phyloP scores from a whole-genome alignment of 2,888 invertebrate genomes.

The Caenorhabditis plicata region DNA sequence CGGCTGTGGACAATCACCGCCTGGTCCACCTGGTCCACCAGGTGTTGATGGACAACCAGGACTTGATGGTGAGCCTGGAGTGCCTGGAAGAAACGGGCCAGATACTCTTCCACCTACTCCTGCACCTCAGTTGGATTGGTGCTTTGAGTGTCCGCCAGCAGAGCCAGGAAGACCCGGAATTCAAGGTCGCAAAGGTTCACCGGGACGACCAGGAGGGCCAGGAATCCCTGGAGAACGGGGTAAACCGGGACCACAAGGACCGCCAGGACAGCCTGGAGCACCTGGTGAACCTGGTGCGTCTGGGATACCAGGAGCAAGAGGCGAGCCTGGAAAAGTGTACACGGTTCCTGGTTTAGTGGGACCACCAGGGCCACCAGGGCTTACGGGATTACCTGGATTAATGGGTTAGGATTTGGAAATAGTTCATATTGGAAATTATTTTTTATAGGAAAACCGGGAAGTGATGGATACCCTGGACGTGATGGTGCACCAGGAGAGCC shows the following conservation, averaged over 20 bases:
- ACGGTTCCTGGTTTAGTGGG: slow-evolving; percentile 25
- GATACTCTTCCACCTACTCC: slow-evolving; percentile 44
- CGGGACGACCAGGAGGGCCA: slow-evolving; percentile 38
- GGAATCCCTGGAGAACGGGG: slow-evolving; percentile 45
- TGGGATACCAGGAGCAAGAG: slow-evolving; percentile 36
- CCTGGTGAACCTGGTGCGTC: slow-evolving; percentile 29
- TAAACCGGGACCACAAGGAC: slow-evolving; percentile 22
- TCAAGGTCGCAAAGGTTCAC: slow-evolving; percentile 42
- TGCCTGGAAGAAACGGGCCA: slow-evolving; percentile 47
- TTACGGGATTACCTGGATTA: slow-evolving; percentile 39
- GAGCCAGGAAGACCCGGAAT: slow-evolving; percentile 52
- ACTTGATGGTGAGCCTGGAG: slow-evolving; percentile 46
- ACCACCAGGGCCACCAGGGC: slow-evolving; percentile 41
- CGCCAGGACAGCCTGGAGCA: slow-evolving; percentile 25
- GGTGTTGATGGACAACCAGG: slow-evolving; percentile 54
- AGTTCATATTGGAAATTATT: background rate
- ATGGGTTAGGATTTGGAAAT: slow-evolving; percentile 16
- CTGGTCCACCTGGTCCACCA: slow-evolving; percentile 53
- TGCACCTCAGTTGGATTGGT: slow-evolving; percentile 47
- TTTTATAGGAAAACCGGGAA: slow-evolving; percentile 40
- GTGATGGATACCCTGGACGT: slow-evolving; percentile 38
- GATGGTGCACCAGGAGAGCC: slow-evolving; percentile 42
- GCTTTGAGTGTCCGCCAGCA: slow-evolving; percentile 55
- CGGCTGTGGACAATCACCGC: slow-evolving; percentile 41
- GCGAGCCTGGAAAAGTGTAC: slow-evolving; percentile 29